Evolutionary conservation across 2,797 vertebrate genomes (phyloP).

Genomic region (Sylvia borin): DNA sequence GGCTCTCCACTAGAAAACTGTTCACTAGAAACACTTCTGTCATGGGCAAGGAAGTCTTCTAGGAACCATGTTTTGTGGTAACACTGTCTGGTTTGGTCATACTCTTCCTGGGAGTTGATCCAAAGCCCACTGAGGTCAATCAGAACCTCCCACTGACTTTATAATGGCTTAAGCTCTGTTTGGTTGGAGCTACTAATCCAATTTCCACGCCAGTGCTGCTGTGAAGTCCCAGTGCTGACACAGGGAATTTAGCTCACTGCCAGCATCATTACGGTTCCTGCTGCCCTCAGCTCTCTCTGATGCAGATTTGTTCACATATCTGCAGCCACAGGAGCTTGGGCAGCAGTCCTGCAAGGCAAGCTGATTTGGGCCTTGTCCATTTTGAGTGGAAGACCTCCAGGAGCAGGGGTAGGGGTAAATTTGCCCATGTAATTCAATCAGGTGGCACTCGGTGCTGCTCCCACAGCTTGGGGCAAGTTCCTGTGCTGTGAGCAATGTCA

Average conservation of each 20-base stretch:
- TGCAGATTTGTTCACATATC: neutral
- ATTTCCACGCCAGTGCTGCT: neutral
- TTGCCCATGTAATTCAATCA: neutral
- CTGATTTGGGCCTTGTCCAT: neutral
- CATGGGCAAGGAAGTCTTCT: neutral
- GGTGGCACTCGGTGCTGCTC: neutral
- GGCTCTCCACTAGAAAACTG: neutral
- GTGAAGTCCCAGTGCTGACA: neutral
- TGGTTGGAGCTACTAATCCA: neutral
- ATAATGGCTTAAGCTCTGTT: neutral
- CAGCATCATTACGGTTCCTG: neutral
- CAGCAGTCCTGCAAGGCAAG: neutral
- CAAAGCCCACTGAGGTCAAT: neutral
- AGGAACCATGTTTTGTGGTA: neutral
- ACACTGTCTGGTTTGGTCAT: neutral
- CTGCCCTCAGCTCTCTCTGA: neutral
- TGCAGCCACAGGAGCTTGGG: constrained; percentile 16
- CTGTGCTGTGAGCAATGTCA: neutral
- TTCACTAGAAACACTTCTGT: neutral
- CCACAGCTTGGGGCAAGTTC: neutral
- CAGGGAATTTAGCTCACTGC: neutral
- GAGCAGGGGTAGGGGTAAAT: neutral
- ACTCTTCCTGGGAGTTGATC: constrained; percentile 1
- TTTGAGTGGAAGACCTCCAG: neutral
- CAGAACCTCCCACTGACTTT: constrained; percentile 30